Base-by-base conservation (phyloP, 2,888 invertebrate genomes). In the Macaria notata region DNA sequence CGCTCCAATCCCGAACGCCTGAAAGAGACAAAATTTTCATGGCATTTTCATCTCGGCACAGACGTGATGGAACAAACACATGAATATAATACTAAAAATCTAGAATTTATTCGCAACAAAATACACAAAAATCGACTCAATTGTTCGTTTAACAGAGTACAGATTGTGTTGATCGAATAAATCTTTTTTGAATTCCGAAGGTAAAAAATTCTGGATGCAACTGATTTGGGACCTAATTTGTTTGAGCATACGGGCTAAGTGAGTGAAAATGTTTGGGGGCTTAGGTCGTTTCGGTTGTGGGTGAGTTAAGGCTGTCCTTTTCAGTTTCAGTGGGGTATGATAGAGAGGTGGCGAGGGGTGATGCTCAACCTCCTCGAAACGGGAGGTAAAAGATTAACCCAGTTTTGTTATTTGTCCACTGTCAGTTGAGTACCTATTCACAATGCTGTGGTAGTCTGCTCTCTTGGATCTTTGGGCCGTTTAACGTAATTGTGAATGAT, bases 361-460 rank as follows among this genome's bases (percentile, higher is more conserved):
- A 80, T 71, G 79, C 85, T 83, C 87, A 78, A 81, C 82, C 86
- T 84, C 87, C 78, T 61, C 68, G 65, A 76, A 68, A 78, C 84
- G 88, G 90, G 90, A 83, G 90, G 90, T 84, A 84, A 89, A 89
- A 90, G 90, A 90, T 91, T 91, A 91, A 91, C 90, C 90, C 87
- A 91, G 90, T 91, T 90, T 89, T 88, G 90, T 90, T 90, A 90
- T 91, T 91, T 91, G 90, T 91, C 90, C 90, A 90, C 88, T 90
- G 90, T 88, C 90, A 90, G 89, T 88, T 79, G 88, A 89, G 90
- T 90, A 86, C 86, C 85, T 86, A 86, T 86, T 88, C 88, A 89
- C 90, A 88, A 88, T 88, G 86, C 84, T 85, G 85, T 84, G 76
- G 78, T 78, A 86, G 86, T 86, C 86, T 85, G 78, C 80, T 81